Conservation (phyloP, 1,140 invertebrate genomes). For the Brachionus plicatilis region DNA sequence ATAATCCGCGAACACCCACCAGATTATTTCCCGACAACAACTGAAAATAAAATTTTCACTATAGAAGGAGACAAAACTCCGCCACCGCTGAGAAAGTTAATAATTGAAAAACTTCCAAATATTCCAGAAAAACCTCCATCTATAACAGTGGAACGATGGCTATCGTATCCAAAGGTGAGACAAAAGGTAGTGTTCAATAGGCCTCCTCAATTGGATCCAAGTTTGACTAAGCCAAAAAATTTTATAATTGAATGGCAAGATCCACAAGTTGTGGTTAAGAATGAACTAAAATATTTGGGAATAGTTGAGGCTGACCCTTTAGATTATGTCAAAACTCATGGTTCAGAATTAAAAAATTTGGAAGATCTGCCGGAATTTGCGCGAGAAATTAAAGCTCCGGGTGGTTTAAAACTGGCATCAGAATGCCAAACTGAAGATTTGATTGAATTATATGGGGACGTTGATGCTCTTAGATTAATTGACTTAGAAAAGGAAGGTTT, state of each 20-base stretch:
- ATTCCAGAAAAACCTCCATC: background rate
- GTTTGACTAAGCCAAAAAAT: background rate
- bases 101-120: conserved; percentile 9
- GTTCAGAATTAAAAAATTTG: background rate
- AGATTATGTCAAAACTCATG: conserved; percentile 1
- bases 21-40: background rate
- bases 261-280: background rate
- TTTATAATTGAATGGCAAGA: conserved; percentile 25
- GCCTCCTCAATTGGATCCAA: background rate
- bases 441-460: background rate
- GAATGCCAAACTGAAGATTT: background rate
- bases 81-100: background rate
- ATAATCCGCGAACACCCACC: conserved; percentile 23
- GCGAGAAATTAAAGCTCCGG: background rate
- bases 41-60: background rate
- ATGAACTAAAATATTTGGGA: conserved; percentile 25
- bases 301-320: background rate
- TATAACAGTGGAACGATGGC: conserved; percentile 20
- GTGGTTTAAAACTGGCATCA: background rate
- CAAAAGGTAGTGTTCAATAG: conserved; percentile 7
- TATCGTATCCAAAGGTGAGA: conserved; percentile 14
- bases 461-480: background rate
- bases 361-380: background rate
- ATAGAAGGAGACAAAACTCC: background rate
- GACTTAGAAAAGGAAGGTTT: conserved; percentile 32